phyloP scores from a whole-genome alignment of 2,888 invertebrate species.

The Salticus scenicus region DNA sequence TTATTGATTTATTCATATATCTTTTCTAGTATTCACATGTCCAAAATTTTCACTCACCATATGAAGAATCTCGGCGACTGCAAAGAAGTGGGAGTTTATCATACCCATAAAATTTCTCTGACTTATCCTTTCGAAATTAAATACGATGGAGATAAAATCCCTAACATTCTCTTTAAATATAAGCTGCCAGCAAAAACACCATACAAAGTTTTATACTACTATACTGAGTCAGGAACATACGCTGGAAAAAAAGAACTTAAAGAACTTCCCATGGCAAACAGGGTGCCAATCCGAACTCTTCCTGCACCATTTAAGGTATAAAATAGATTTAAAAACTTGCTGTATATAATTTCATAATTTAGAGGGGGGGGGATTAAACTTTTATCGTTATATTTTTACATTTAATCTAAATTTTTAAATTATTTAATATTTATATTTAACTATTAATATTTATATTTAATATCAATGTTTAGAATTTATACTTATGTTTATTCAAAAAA shows the following conservation, averaged over 20 bases:
- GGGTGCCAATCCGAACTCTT: slow-evolving; percentile 28
- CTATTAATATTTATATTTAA: too few relatives aligned
- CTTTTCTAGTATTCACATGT: slow-evolving; percentile 42
- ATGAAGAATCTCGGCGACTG: slow-evolving; percentile 40
- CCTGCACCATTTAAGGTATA: slow-evolving; percentile 47
- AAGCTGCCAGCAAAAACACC: slow-evolving; percentile 9
- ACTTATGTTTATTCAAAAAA: too few relatives aligned
- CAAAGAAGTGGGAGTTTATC: slow-evolving; percentile 44
- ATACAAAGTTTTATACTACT: slow-evolving; percentile 24
- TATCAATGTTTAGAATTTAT: too few relatives aligned
- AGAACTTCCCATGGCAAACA: not conserved
- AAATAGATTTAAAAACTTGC: too few relatives aligned
- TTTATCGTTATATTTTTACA: too few relatives aligned
- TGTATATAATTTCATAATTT: too few relatives aligned
- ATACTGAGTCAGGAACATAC: slow-evolving; percentile 57
- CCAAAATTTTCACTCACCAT: slow-evolving; percentile 6
- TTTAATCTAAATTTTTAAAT: too few relatives aligned
- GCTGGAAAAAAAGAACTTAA: slow-evolving; percentile 19
- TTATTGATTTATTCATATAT: too few relatives aligned
- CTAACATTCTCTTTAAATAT: slow-evolving; percentile 17
- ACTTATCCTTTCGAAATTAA: slow-evolving; percentile 22
- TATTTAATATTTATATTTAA: too few relatives aligned
- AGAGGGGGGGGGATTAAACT: too few relatives aligned
- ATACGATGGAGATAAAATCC: not conserved
- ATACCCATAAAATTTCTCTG: slow-evolving; percentile 28